Percentiles rank a stretch among this genome's conserved stretches.
Conservation (phyloP, 2,888 invertebrate genomes). For the Uropetala carovei region DNA sequence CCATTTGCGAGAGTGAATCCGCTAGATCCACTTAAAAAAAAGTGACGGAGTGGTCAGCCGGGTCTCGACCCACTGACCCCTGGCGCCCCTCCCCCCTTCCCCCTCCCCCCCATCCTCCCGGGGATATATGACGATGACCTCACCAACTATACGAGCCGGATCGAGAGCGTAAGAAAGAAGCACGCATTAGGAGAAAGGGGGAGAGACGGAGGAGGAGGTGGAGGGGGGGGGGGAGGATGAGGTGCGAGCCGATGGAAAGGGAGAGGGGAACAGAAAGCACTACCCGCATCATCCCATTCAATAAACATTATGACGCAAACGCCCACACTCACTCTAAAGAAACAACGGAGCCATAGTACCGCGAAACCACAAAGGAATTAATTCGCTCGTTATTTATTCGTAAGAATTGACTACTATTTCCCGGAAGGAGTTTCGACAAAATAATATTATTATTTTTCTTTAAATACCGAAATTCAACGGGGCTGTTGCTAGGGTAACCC, state of each 20-base stretch:
- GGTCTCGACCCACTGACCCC: conserved; percentile 42
- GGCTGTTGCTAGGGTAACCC: too few species aligned
- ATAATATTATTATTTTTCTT: too few species aligned
- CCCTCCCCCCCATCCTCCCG: not conserved
- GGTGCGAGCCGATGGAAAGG: not conserved
- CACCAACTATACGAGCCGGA: not conserved
- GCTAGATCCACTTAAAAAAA: not conserved
- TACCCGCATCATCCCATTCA: not conserved
- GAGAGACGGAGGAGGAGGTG: not conserved
- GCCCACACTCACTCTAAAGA: not conserved
- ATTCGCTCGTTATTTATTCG: too few species aligned
- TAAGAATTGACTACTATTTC: too few species aligned
- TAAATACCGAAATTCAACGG: too few species aligned
- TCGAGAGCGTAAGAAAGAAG: not conserved
- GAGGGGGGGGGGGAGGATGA: not conserved
- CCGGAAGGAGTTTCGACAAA: too few species aligned
- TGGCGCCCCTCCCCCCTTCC: not conserved
- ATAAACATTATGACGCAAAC: not conserved
- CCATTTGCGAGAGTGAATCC: conserved; percentile 12
- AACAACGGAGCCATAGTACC: not conserved
- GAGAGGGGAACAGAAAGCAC: not conserved
- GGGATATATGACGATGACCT: conserved; percentile 18
- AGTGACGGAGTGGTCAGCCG: not conserved
- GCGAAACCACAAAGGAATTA: not conserved
- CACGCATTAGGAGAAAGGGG: not conserved